Evolutionary conservation across 1,140 invertebrate species (phyloP).

Genomic region (Hormaphis cornu): DNA sequence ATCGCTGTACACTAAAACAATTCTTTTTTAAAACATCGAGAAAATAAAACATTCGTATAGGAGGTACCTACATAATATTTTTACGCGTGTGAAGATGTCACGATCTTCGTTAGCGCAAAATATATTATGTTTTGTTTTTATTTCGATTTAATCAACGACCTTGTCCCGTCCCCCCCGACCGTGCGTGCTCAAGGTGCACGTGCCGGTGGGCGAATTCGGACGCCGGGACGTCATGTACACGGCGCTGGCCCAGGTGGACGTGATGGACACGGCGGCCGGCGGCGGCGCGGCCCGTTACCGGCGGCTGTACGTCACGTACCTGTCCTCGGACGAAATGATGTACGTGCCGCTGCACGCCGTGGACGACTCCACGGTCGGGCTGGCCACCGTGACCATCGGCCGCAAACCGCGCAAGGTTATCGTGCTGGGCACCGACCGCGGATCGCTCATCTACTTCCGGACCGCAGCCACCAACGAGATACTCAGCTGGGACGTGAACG

Average conservation of each 20-base stretch:
- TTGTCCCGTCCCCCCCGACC: too few relatives aligned
- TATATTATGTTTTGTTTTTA: too few relatives aligned
- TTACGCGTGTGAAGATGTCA: too few relatives aligned
- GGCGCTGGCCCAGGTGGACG: not conserved
- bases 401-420: slow-evolving; percentile 7
- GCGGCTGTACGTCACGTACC: slow-evolving; percentile 17
- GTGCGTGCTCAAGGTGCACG: not conserved
- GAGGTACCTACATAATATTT: too few relatives aligned
- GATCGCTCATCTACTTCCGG: not conserved
- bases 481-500: not conserved
- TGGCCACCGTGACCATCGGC: not conserved
- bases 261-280: not conserved
- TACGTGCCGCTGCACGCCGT: not conserved
- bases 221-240: slow-evolving; percentile 12
- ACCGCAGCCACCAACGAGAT: not conserved
- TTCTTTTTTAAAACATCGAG: too few relatives aligned
- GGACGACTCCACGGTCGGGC: not conserved
- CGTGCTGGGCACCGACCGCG: not conserved
- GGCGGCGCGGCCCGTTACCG: not conserved
- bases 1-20: too few relatives aligned
- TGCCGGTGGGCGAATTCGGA: not conserved
- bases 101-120: too few relatives aligned
- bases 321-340: not conserved
- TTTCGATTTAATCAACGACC: too few relatives aligned
- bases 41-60: too few relatives aligned